phyloP scores from a whole-genome alignment of 2,888 invertebrate genomes.

The Limnephilus auricula region DNA sequence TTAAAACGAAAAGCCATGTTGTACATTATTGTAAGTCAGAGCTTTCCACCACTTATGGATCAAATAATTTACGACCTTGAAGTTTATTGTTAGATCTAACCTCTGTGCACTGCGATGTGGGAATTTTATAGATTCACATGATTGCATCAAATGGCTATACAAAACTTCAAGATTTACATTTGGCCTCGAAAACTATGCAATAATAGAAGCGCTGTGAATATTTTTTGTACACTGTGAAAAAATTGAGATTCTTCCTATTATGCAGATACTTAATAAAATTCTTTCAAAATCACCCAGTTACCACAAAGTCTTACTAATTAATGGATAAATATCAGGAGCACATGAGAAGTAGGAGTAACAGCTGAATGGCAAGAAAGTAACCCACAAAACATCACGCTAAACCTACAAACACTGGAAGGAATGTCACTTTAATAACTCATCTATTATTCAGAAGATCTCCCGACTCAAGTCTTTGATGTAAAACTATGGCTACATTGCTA shows the following conservation, averaged over 20 bases:
- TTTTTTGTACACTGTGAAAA: too few species aligned
- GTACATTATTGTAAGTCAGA: background rate
- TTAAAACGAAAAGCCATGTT: background rate
- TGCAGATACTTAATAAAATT: too few species aligned
- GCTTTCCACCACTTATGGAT: background rate
- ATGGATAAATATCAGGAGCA: background rate
- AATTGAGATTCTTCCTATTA: too few species aligned
- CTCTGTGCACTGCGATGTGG: background rate
- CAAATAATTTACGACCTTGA: background rate
- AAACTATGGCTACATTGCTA: too few species aligned
- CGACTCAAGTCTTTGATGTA: background rate
- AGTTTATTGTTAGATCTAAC: background rate
- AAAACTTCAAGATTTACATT: background rate
- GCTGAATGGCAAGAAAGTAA: background rate
- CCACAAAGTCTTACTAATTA: background rate
- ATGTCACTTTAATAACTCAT: too few species aligned
- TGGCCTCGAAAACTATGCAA: background rate
- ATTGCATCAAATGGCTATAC: background rate
- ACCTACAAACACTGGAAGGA: too few species aligned
- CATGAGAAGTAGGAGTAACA: background rate
- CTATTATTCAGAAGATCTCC: background rate
- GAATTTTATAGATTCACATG: background rate
- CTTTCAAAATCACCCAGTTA: background rate
- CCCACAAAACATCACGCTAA: background rate
- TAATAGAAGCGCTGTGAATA: too few species aligned